Conservation (phyloP, 2,797 vertebrate species). For the Astyanax mexicanus region DNA sequence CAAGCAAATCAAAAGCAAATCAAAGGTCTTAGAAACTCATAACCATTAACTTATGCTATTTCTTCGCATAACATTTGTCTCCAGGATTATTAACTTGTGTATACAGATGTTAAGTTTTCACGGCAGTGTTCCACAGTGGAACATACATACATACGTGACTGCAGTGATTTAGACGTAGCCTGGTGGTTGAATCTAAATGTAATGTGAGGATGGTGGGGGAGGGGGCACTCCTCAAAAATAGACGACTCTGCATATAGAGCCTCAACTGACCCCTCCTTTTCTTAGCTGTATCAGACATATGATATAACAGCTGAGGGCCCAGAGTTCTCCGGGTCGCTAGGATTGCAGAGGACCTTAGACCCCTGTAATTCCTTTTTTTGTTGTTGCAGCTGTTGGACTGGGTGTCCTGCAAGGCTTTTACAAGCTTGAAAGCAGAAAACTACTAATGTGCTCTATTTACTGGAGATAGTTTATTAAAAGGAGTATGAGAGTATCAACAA, state of each 20-base stretch:
- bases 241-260: constrained; percentile 61
- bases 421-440: constrained; percentile 6
- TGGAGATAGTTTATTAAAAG: neutral
- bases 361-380: no score
- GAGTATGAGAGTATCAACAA: neutral
- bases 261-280: constrained; percentile 48
- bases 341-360: constrained; percentile 58
- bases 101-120: neutral
- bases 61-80: neutral
- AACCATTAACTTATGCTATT: no score
- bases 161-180: neutral
- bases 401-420: constrained; percentile 28
- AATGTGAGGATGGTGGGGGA: constrained; percentile 26
- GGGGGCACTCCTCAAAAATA: constrained; percentile 66
- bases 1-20: no score
- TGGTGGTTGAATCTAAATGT: constrained; percentile 7
- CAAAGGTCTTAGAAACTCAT: no score
- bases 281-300: constrained; percentile 67
- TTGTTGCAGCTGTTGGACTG: constrained; percentile 65
- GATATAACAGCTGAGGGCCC: constrained; percentile 64
- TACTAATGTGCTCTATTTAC: no score
- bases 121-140: neutral
- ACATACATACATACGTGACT: neutral
- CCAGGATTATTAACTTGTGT: neutral
- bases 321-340: constrained; percentile 63